phyloP scores from a whole-genome alignment of 2,888 invertebrate genomes.

The Antitype chi region DNA sequence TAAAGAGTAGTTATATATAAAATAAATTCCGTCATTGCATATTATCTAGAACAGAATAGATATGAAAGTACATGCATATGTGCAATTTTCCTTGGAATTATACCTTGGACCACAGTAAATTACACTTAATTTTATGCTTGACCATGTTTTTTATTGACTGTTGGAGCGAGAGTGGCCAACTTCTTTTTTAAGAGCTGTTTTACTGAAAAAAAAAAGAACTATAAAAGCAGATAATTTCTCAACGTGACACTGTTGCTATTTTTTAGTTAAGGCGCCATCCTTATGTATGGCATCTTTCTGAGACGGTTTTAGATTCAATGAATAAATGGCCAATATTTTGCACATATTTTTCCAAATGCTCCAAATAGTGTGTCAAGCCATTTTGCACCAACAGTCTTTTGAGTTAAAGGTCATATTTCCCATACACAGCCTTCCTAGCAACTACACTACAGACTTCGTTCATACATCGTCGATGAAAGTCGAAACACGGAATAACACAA shows the following conservation, averaged over 20 bases:
- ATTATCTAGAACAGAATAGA: conserved; percentile 51
- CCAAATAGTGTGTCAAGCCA: neutral
- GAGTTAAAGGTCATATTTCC: conserved; percentile 33
- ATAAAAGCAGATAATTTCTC: neutral
- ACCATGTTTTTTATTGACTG: neutral
- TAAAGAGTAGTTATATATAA: conserved; percentile 56
- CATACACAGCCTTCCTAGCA: neutral
- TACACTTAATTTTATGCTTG: conserved; percentile 44
- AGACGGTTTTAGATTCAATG: neutral
- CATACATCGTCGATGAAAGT: conserved; percentile 67
- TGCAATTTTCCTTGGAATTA: conserved; percentile 55
- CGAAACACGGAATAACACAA: conserved; percentile 75
- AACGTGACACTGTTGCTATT: neutral
- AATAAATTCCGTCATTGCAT: conserved; percentile 61
- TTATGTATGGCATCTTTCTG: neutral
- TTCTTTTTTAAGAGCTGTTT: neutral
- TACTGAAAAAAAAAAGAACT: neutral
- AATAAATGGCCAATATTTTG: too few relatives aligned
- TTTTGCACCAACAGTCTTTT: neutral
- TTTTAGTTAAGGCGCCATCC: neutral
- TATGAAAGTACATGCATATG: conserved; percentile 53
- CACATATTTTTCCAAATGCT: too few relatives aligned
- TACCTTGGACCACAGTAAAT: conserved; percentile 60
- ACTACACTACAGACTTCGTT: conserved; percentile 64
- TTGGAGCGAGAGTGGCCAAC: neutral